Evolutionary conservation across 2,113 vertebrate species (phyloP).

Genomic region (Phrynocephalus versicolor): DNA sequence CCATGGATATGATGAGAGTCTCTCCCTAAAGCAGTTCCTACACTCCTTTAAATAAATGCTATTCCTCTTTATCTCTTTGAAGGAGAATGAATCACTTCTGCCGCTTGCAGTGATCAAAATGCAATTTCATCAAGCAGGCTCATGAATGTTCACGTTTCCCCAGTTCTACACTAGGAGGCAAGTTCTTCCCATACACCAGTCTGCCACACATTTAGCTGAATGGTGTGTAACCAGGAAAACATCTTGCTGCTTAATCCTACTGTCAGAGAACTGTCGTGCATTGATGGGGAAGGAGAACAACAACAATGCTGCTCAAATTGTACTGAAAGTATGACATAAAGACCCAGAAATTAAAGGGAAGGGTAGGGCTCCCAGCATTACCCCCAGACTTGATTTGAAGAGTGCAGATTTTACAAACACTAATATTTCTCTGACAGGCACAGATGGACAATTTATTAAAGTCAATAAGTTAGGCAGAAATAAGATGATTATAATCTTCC

Average conservation of each 20-base stretch:
- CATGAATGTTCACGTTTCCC: constrained; percentile 53
- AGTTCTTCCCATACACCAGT: constrained; percentile 61
- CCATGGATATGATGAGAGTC: constrained; percentile 36
- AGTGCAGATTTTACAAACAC: not conserved
- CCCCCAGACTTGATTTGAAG: not conserved
- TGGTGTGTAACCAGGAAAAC: constrained; percentile 12
- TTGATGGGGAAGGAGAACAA: not conserved
- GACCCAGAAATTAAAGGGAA: not conserved
- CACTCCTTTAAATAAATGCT: constrained; percentile 55
- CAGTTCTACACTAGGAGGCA: constrained; percentile 74
- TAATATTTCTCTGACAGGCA: not conserved
- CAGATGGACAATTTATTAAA: not conserved
- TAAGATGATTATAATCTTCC: not conserved
- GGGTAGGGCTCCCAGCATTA: not conserved
- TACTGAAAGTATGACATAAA: not conserved
- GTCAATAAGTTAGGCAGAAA: too few relatives aligned
- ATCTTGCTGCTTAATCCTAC: constrained; percentile 25
- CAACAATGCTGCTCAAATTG: not conserved
- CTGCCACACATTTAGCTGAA: constrained; percentile 21
- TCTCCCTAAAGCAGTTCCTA: constrained; percentile 49
- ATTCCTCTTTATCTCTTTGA: constrained; percentile 58
- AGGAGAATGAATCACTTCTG: constrained; percentile 65
- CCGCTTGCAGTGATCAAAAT: constrained; percentile 60
- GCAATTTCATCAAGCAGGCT: constrained; percentile 50
- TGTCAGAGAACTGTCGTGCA: constrained; percentile 20